These are phyloP conservation scores for Mactra quadrangularis DNA, from an alignment of 1,140 invertebrate genomes.

Conservation along the genomic window DNA sequence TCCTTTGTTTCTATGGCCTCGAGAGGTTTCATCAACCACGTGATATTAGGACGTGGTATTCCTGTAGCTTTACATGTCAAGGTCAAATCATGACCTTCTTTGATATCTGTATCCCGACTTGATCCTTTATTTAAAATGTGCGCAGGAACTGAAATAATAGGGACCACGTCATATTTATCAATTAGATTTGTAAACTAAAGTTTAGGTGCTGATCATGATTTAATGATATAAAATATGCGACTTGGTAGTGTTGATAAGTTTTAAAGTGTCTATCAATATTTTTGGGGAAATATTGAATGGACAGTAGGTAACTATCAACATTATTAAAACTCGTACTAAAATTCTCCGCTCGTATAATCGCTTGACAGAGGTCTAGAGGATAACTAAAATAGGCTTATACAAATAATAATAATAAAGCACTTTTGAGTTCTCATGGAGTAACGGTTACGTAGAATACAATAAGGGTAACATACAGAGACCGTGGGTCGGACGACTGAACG, in stretches of 20 bases:
- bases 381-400: too few species aligned
- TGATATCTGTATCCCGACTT: conserved; percentile 62
- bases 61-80: conserved; percentile 79
- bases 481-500: too few species aligned
- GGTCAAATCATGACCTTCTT: conserved; percentile 73
- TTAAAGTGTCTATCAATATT: not conserved
- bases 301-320: too few species aligned
- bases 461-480: too few species aligned
- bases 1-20: conserved; percentile 28
- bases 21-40: conserved; percentile 71
- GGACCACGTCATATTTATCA: not conserved
- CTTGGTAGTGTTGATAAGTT: not conserved
- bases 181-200: not conserved
- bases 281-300: not conserved
- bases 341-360: too few species aligned
- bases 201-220: not conserved
- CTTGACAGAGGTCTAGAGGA: too few species aligned
- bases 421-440: too few species aligned
- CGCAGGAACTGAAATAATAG: conserved; percentile 68
- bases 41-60: conserved; percentile 74
- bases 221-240: not conserved
- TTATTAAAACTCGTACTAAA: too few species aligned
- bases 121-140: conserved; percentile 63
- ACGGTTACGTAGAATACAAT: too few species aligned
- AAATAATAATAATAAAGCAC: too few species aligned